These are phyloP conservation scores for Colius striatus DNA, from an alignment of 2,113 vertebrate species.

Conservation along the genomic window DNA sequence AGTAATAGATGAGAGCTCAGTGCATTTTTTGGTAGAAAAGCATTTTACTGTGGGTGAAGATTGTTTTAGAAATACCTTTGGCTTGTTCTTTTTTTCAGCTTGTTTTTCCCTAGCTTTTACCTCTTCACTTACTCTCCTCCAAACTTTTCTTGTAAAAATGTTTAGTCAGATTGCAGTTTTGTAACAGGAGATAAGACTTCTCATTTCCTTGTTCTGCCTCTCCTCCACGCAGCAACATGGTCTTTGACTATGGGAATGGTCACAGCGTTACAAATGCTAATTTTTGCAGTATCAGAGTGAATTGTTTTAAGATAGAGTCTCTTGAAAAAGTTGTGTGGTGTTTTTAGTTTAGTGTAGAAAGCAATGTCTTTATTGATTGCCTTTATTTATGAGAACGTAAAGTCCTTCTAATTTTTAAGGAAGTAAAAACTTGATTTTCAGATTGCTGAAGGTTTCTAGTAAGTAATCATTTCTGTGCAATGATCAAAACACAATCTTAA, in stretches of 20 bases:
- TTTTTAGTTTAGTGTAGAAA: not conserved
- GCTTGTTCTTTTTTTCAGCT: not conserved
- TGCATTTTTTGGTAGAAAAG: not conserved
- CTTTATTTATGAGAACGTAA: not conserved
- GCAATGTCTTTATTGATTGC: too few relatives aligned
- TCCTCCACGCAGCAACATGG: not conserved
- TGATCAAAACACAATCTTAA: not conserved
- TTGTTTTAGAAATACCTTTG: not conserved
- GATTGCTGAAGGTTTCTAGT: not conserved
- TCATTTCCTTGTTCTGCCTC: accelerated
- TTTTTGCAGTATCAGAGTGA: not conserved
- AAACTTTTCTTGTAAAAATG: not conserved
- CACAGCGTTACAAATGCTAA: not conserved
- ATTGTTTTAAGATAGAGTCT: not conserved
- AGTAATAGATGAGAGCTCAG: not conserved
- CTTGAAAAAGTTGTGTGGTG: not conserved
- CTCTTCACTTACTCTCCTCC: not conserved
- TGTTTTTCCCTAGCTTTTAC: not conserved
- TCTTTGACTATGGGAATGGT: not conserved
- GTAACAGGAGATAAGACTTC: not conserved
- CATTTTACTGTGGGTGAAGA: not conserved
- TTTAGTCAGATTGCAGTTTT: not conserved
- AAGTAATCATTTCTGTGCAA: not conserved
- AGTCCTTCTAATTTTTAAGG: not conserved
- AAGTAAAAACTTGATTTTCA: not conserved